Percentiles rank a stretch among this genome's conserved stretches.
These are phyloP conservation scores for Sycon ciliatum DNA, from an alignment of 37 sponge, comb jelly and placozoan genomes.

Conservation along the genomic window DNA sequence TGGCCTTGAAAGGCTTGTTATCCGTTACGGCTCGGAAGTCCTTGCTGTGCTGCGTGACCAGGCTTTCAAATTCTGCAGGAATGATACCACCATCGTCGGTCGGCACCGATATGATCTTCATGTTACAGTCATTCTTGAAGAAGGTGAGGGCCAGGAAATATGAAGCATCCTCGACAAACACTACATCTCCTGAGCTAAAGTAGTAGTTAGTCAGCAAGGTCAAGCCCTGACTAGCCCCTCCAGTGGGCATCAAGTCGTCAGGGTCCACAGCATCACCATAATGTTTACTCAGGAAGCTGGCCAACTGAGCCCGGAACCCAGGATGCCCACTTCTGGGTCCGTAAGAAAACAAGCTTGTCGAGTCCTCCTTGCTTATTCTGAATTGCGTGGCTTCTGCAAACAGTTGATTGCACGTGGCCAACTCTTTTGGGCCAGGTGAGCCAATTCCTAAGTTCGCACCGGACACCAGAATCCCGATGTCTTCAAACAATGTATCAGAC, in stretches of 20 bases:
- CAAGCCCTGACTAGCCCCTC: constrained; percentile 59
- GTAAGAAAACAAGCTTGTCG: too few species aligned
- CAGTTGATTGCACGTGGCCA: too few species aligned
- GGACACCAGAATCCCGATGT: too few species aligned
- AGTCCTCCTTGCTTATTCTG: too few species aligned
- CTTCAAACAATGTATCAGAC: too few species aligned
- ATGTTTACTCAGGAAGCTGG: too few species aligned
- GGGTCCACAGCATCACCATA: too few species aligned
- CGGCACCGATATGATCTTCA: constrained; percentile 47
- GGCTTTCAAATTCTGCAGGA: constrained; percentile 51
- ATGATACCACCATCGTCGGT: constrained; percentile 58
- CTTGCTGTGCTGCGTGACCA: constrained; percentile 20
- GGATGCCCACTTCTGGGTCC: too few species aligned
- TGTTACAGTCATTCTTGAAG: constrained; percentile 16
- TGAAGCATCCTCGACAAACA: constrained; percentile 52
- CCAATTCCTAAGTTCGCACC: too few species aligned
- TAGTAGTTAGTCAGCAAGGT: constrained; percentile 32
- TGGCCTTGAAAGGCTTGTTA: constrained; percentile 52
- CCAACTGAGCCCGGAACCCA: too few species aligned
- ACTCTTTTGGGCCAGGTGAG: too few species aligned
- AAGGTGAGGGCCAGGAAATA: constrained; percentile 54
- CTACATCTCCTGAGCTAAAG: constrained; percentile 49
- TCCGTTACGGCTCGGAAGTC: constrained; percentile 30
- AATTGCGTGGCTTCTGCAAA: too few species aligned
- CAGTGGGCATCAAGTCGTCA: constrained; percentile 42